These are phyloP conservation scores for Acronicta leporina DNA, from an alignment of 2,888 invertebrate genomes.

Conservation along the genomic window DNA sequence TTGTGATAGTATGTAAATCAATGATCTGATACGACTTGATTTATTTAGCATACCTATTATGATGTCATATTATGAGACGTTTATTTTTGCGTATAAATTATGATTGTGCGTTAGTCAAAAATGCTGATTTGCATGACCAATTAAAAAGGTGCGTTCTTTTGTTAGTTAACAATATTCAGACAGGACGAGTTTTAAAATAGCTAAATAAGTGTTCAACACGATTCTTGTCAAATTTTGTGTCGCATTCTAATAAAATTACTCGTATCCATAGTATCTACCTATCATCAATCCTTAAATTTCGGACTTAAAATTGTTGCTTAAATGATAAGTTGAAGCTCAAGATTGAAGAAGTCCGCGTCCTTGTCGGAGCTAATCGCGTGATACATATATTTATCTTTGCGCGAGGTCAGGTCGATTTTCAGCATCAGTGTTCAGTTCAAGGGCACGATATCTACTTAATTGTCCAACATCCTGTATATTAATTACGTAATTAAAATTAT, in stretches of 20 bases:
- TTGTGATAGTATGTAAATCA: neutral
- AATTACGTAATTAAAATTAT: conserved; percentile 19
- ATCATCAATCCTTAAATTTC: no score
- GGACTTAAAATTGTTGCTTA: neutral
- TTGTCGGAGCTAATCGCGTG: neutral
- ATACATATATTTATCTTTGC: conserved; percentile 15
- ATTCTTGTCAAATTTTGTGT: no score
- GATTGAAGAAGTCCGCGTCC: neutral
- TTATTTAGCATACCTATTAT: neutral
- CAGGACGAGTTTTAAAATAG: no score
- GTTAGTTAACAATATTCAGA: no score
- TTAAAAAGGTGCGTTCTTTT: no score
- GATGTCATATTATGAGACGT: neutral
- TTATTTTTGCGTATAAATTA: no score
- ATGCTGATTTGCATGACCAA: no score
- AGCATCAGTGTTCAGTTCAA: conserved; percentile 24
- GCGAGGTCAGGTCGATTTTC: conserved; percentile 13
- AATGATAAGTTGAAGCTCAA: neutral
- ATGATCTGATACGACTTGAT: neutral
- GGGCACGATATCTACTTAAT: conserved; percentile 38
- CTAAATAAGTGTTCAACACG: no score
- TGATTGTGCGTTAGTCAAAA: no score
- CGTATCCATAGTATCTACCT: no score
- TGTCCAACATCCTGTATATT: conserved; percentile 14
- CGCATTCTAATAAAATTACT: no score